Percentiles rank a stretch among this genome's conserved stretches.
phyloP scores from a whole-genome alignment of 2,113 vertebrate species.

The Psittacus erithacus region DNA sequence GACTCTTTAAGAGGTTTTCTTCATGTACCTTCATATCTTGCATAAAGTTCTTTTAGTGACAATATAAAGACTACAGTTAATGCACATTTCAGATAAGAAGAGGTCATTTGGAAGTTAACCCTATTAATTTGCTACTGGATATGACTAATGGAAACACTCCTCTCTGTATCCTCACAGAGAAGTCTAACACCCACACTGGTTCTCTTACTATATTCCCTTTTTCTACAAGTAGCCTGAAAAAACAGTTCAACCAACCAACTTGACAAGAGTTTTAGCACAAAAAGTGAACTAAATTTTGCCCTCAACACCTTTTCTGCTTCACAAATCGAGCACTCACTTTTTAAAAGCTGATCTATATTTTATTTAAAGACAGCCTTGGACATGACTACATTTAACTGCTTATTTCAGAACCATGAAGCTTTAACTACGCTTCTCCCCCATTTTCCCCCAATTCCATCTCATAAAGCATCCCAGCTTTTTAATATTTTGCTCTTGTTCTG shows the following conservation, averaged over 20 bases:
- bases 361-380: neutral
- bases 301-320: neutral
- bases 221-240: neutral
- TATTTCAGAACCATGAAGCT: neutral
- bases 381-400: neutral
- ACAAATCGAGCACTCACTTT: neutral
- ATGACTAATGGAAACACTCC: neutral
- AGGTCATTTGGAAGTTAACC: neutral
- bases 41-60: neutral
- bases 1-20: neutral
- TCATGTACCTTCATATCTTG: neutral
- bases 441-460: neutral
- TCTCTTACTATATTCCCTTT: neutral
- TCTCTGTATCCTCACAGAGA: neutral
- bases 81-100: neutral
- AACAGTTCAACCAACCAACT: neutral
- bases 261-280: neutral
- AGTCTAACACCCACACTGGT: neutral
- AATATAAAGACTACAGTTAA: neutral
- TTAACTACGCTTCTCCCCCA: neutral
- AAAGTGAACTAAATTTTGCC: neutral
- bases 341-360: neutral
- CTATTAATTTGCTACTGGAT: neutral
- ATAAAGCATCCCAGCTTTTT: constrained; percentile 16
- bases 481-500: constrained; percentile 53